phyloP scores from a whole-genome alignment of 1,140 invertebrate genomes.

The Micrasema minimum region DNA sequence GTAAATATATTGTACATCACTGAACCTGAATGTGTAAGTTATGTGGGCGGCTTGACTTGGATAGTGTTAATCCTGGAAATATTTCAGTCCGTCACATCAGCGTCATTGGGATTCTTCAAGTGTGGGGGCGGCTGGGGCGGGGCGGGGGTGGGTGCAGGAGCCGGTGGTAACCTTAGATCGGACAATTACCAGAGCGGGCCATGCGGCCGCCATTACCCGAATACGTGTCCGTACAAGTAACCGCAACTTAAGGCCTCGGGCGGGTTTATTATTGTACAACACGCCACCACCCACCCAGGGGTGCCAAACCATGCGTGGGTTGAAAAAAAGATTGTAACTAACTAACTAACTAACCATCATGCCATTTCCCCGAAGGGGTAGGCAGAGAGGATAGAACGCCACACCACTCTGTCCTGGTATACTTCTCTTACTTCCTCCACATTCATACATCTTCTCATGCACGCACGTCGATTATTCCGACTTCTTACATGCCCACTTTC shows the following conservation, averaged over 20 bases:
- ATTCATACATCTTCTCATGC: too few species aligned
- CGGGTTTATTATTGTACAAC: slow-evolving; percentile 52
- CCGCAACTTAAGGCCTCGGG: slow-evolving; percentile 43
- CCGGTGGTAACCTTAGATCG: slow-evolving; percentile 38
- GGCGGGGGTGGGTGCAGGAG: slow-evolving; percentile 6
- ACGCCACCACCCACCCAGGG: slow-evolving; percentile 17
- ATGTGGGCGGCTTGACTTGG: background rate
- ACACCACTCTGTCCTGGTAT: too few species aligned
- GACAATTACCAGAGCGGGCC: slow-evolving; percentile 27
- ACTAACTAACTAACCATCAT: too few species aligned
- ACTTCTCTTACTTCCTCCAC: too few species aligned
- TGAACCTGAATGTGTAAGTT: background rate
- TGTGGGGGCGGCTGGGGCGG: background rate
- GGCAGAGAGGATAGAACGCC: too few species aligned
- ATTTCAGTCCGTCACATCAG: background rate
- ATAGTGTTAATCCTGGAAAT: too few species aligned
- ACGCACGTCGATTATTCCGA: too few species aligned
- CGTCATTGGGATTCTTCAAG: slow-evolving; percentile 8
- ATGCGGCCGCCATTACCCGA: slow-evolving; percentile 46
- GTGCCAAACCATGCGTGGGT: too few species aligned
- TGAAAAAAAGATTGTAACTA: too few species aligned
- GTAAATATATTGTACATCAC: too few species aligned
- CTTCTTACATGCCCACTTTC: too few species aligned
- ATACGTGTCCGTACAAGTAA: slow-evolving; percentile 46
- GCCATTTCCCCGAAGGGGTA: too few species aligned